phyloP scores from a whole-genome alignment of 2,888 invertebrate species.

The Drepana falcataria region DNA sequence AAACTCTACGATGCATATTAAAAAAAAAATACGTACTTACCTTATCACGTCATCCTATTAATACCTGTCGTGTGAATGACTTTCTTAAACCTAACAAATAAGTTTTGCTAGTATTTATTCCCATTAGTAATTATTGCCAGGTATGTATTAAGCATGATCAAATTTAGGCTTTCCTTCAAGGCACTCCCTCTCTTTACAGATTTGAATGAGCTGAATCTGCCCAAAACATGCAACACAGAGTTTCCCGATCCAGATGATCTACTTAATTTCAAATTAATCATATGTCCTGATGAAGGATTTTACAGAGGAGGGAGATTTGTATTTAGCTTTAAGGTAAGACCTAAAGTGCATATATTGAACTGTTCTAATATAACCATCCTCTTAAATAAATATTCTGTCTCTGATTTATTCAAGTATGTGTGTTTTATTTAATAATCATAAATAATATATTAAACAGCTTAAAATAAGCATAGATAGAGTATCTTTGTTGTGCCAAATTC shows the following conservation, averaged over 20 bases:
- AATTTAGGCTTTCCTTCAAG: not conserved
- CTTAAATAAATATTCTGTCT: too few species aligned
- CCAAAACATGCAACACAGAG: constrained; percentile 97
- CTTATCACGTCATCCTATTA: not conserved
- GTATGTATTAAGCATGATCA: not conserved
- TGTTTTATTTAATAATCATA: too few species aligned
- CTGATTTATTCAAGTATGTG: too few species aligned
- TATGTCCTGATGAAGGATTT: constrained; percentile 98
- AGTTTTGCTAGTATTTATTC: too few species aligned
- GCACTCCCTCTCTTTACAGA: constrained; percentile 78
- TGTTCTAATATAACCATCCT: too few species aligned
- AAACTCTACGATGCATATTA: not conserved
- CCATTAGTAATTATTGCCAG: too few species aligned
- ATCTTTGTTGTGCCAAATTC: too few species aligned
- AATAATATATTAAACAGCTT: too few species aligned
- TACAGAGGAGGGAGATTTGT: constrained; percentile 96
- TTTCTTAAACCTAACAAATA: not conserved
- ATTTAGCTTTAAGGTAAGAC: constrained; percentile 92
- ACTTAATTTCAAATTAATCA: constrained; percentile 95
- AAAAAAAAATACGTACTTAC: not conserved
- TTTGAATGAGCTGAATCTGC: constrained; percentile 97
- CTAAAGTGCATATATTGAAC: too few species aligned
- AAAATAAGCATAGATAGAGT: too few species aligned
- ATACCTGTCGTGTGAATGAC: not conserved
- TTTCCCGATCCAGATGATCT: constrained; percentile 98